phyloP scores from a whole-genome alignment of 2,888 invertebrate species.

The Zygothrica quintamaculata region DNA sequence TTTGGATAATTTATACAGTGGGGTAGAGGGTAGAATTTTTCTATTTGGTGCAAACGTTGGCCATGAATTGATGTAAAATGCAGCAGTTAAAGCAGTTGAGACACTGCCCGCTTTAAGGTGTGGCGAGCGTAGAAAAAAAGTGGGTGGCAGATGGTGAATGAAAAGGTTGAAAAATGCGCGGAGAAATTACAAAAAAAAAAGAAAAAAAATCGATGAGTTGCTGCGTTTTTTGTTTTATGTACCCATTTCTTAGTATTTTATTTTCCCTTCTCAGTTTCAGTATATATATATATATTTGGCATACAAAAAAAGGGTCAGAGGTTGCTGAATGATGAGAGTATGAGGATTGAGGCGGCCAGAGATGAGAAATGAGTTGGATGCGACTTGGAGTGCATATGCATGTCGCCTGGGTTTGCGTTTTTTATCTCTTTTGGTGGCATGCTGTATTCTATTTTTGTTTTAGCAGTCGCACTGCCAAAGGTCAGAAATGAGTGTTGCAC shows the following conservation, averaged over 20 bases:
- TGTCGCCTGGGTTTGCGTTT: not conserved
- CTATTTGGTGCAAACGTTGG: slow-evolving; percentile 17
- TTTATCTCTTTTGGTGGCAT: slow-evolving; percentile 10
- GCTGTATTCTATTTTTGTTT: slow-evolving; percentile 67
- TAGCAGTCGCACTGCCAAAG: slow-evolving; percentile 49
- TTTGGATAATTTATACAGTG: slow-evolving; percentile 45
- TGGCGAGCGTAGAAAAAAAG: too few relatives aligned
- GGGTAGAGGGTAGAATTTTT: slow-evolving; percentile 17
- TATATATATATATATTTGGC: slow-evolving; percentile 7
- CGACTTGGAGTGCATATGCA: too few relatives aligned
- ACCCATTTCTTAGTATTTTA: slow-evolving; percentile 49
- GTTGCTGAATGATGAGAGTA: not conserved
- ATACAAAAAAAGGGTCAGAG: not conserved
- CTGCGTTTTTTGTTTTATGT: slow-evolving; percentile 47
- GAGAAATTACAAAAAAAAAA: too few relatives aligned
- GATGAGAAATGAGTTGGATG: too few relatives aligned
- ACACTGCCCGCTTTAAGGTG: not conserved
- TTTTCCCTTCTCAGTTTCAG: too few relatives aligned
- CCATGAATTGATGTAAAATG: slow-evolving; percentile 39
- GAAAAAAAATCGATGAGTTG: slow-evolving; percentile 59
- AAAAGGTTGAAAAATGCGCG: slow-evolving; percentile 17
- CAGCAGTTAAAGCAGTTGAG: slow-evolving; percentile 35
- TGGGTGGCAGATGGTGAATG: too few relatives aligned
- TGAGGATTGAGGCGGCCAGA: not conserved
- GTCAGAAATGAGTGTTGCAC: slow-evolving; percentile 61